Conservation (phyloP, 1,140 invertebrate species). For the Cyrtorhinus lividipennis region DNA sequence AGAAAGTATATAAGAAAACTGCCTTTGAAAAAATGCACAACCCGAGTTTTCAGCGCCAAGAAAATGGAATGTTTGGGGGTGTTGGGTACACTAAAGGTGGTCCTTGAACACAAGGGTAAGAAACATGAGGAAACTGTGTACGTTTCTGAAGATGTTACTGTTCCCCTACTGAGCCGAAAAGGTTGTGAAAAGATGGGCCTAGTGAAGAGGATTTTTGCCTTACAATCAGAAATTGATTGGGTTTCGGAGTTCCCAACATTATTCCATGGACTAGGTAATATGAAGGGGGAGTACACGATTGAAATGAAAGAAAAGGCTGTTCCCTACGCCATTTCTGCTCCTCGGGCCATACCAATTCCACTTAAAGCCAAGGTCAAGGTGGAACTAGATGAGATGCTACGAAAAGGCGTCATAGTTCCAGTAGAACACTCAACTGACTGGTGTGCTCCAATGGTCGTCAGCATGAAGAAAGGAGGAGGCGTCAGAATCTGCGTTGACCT, state of each 20-base stretch:
- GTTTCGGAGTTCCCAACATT: neutral
- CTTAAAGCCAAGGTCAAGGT: no score
- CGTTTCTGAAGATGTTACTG: neutral
- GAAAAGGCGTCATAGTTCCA: no score
- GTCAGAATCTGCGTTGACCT: no score
- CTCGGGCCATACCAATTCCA: no score
- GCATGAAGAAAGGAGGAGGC: no score
- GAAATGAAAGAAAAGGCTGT: neutral
- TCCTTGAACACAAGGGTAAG: neutral
- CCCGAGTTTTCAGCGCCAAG: neutral
- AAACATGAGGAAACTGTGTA: neutral
- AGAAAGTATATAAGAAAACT: neutral
- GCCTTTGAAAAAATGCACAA: neutral
- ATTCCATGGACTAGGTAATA: neutral
- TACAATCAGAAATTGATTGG: neutral
- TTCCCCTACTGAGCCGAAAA: neutral
- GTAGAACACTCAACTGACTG: no score
- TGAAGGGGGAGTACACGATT: neutral
- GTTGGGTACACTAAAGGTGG: neutral
- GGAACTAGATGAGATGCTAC: no score
- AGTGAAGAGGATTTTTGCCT: neutral
- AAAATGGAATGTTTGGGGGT: neutral
- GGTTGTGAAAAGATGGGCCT: neutral
- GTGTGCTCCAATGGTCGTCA: no score
- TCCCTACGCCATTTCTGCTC: neutral